These are phyloP conservation scores for Thera obeliscata DNA, from an alignment of 2,888 invertebrate species.

Conservation along the genomic window DNA sequence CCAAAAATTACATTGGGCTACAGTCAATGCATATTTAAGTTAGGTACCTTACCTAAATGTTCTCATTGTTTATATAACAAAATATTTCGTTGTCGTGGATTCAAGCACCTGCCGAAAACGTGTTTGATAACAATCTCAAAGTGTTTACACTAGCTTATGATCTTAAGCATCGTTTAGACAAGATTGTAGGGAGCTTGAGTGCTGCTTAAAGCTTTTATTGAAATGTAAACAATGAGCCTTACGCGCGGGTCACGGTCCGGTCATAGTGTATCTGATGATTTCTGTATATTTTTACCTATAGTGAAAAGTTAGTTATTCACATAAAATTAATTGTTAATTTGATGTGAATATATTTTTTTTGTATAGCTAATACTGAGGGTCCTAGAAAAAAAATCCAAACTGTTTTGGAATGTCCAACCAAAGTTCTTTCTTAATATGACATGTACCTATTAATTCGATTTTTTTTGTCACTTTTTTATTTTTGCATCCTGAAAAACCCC, in stretches of 20 bases:
- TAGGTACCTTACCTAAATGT: slow-evolving; percentile 1
- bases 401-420: no score
- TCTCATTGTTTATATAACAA: slow-evolving; percentile 20
- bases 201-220: slow-evolving; percentile 45
- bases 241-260: slow-evolving; percentile 13
- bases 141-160: slow-evolving; percentile 50
- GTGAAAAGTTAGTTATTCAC: not conserved
- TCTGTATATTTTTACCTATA: slow-evolving; percentile 2
- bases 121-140: slow-evolving; percentile 46
- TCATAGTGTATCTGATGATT: slow-evolving; percentile 15
- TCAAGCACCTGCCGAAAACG: slow-evolving; percentile 43
- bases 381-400: no score
- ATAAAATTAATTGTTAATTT: not conserved
- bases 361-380: no score
- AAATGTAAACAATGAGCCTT: slow-evolving; percentile 37
- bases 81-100: slow-evolving; percentile 32
- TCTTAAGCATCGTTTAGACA: slow-evolving; percentile 46
- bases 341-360: no score
- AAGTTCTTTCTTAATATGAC: no score
- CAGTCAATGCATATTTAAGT: not conserved
- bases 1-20: no score
- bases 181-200: slow-evolving; percentile 50
- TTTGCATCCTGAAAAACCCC: no score
- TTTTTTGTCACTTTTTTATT: no score
- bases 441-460: no score